phyloP scores from a whole-genome alignment of 2,797 vertebrate species.

The Lophius americanus region DNA sequence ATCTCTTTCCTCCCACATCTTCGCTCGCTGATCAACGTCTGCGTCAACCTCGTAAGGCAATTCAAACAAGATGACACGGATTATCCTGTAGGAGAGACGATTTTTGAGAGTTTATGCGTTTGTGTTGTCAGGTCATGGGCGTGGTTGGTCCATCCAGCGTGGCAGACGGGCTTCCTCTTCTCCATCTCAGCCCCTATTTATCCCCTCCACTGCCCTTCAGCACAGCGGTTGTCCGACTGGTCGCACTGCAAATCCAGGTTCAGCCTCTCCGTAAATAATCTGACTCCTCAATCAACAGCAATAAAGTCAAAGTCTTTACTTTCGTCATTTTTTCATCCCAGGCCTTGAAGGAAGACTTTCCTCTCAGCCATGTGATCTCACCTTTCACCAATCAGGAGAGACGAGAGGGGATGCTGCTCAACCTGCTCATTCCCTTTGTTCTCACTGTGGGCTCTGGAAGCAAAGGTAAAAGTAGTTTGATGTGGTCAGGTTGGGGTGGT shows the following conservation, averaged over 20 bases:
- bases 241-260: constrained; percentile 99
- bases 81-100: rapidly evolving
- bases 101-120: constrained; percentile 48
- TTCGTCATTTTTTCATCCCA: constrained; percentile 56
- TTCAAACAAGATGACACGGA: neutral
- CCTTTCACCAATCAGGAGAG: constrained; percentile 99
- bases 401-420: constrained; percentile 98
- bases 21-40: constrained; percentile 99
- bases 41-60: constrained; percentile 92
- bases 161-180: constrained; percentile 97
- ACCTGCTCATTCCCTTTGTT: constrained; percentile 98
- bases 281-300: neutral
- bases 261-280: neutral
- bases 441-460: constrained; percentile 98
- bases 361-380: constrained; percentile 98
- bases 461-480: constrained; percentile 85
- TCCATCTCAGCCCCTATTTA: constrained; percentile 99
- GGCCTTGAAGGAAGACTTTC: constrained; percentile 99
- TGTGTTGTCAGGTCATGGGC: constrained; percentile 94
- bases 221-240: constrained; percentile 97
- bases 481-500: neutral
- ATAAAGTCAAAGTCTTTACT: neutral
- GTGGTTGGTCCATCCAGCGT: constrained; percentile 99
- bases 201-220: constrained; percentile 99
- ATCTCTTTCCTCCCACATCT: constrained; percentile 99